Conservation (phyloP, 2,797 vertebrate genomes). For the Coregonus ussuriensis region DNA sequence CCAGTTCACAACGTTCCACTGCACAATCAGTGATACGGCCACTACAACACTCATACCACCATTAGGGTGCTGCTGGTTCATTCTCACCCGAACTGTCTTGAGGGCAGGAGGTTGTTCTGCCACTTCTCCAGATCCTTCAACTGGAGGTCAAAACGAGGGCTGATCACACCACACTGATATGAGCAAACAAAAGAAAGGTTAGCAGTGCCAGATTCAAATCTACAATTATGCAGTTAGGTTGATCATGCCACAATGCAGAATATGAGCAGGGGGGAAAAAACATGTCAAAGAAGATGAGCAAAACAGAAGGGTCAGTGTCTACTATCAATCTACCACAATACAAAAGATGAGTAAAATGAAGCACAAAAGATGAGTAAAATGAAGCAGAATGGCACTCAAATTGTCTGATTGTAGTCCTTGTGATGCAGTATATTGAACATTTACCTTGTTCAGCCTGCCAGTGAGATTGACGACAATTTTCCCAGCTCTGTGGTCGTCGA, state of each 20-base stretch:
- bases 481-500: constrained; percentile 96
- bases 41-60: neutral
- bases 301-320: too few species aligned
- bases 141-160: constrained; percentile 97
- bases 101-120: constrained; percentile 97
- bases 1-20: neutral
- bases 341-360: too few species aligned
- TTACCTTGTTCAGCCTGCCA: constrained; percentile 98
- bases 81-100: constrained; percentile 97
- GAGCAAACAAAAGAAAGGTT: constrained; percentile 1
- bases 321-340: too few species aligned
- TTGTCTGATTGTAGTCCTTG: too few species aligned
- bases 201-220: neutral
- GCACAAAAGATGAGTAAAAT: too few species aligned
- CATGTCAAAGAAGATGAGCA: too few species aligned
- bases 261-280: too few species aligned
- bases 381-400: too few species aligned
- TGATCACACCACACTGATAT: constrained; percentile 95
- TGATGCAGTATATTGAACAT: too few species aligned
- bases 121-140: constrained; percentile 98
- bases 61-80: neutral
- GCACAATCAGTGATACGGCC: neutral
- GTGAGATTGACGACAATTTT: constrained; percentile 99
- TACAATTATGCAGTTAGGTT: neutral
- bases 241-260: neutral